These are phyloP conservation scores for Trachelus iudaicus DNA, from an alignment of 2,888 invertebrate species.

Conservation along the genomic window DNA sequence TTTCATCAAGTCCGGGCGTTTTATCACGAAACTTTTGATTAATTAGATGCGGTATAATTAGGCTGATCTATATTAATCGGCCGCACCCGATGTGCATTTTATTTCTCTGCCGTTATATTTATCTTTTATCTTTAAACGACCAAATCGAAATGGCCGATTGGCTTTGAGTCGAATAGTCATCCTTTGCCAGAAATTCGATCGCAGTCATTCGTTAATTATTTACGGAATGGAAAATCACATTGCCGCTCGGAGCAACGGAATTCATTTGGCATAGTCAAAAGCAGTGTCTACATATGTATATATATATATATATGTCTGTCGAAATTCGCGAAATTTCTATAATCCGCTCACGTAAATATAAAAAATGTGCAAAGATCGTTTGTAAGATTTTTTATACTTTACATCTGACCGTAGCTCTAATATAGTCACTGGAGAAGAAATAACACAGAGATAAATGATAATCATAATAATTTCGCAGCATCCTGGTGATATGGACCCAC, in stretches of 20 bases:
- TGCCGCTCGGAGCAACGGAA: not conserved
- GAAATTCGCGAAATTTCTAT: not conserved
- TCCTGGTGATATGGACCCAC: not conserved
- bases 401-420: not conserved
- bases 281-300: not conserved
- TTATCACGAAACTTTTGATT: not conserved
- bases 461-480: not conserved
- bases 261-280: not conserved
- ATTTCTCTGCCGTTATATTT: not conserved
- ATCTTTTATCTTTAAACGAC: not conserved
- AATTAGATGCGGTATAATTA: not conserved
- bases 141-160: not conserved
- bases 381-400: not conserved
- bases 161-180: not conserved
- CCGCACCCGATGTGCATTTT: not conserved
- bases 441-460: not conserved
- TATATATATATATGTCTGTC: not conserved
- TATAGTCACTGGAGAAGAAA: not conserved
- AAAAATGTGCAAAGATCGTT: not conserved
- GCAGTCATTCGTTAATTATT: constrained; percentile 1
- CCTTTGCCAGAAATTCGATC: not conserved
- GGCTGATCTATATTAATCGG: not conserved
- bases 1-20: not conserved
- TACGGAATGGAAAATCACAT: not conserved
- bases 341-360: not conserved